phyloP scores from a whole-genome alignment of 1,140 invertebrate genomes.

The Tetragnatha versicolor region DNA sequence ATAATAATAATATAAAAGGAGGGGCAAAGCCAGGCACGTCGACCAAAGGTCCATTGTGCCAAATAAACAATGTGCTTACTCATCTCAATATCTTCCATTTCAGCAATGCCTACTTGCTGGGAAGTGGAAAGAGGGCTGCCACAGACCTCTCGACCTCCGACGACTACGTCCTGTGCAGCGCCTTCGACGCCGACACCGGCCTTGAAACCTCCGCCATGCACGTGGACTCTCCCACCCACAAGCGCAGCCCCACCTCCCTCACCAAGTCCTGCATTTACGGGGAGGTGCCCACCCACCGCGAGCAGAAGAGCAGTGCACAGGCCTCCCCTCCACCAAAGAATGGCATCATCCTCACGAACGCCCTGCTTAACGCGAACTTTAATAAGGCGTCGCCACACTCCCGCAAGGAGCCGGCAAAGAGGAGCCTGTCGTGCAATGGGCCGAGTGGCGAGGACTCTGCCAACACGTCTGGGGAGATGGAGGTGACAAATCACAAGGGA shows the following conservation, averaged over 20 bases:
- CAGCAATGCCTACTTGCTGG: constrained; percentile 70
- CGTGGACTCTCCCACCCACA: not conserved
- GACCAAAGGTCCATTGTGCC: too few species aligned
- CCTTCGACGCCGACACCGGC: constrained; percentile 57
- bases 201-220: not conserved
- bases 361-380: constrained; percentile 14
- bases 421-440: constrained; percentile 9
- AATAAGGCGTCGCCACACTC: constrained; percentile 8
- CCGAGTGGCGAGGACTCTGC: constrained; percentile 68
- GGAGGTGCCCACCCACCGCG: constrained; percentile 9
- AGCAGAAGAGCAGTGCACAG: not conserved
- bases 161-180: constrained; percentile 64
- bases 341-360: constrained; percentile 12
- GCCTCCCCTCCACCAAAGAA: not conserved
- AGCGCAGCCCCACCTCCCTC: not conserved
- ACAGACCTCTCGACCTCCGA: constrained; percentile 62
- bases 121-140: constrained; percentile 62
- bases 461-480: constrained; percentile 64
- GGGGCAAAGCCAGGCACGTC: too few species aligned
- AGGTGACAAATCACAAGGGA: constrained; percentile 66
- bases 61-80: too few species aligned
- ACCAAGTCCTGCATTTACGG: constrained; percentile 54
- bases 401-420: constrained; percentile 9
- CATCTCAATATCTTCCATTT: too few species aligned
- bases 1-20: too few species aligned